Evolutionary conservation across 2,888 invertebrate species (phyloP).

Genomic region (Atrina japonica): DNA sequence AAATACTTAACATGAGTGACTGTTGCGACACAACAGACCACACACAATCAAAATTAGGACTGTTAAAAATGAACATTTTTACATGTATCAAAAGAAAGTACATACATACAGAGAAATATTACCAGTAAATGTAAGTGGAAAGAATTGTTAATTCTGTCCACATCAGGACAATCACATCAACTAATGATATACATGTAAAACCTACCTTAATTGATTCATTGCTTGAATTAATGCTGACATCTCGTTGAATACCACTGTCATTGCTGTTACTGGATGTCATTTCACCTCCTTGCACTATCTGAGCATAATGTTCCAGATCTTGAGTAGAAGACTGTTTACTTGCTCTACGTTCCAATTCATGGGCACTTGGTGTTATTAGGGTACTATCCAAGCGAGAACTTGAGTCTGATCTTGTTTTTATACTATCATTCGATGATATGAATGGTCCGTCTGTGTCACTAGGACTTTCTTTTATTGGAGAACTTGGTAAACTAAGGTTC

Average conservation of each 20-base stretch:
- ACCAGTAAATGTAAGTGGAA: too few relatives aligned
- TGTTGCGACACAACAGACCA: too few relatives aligned
- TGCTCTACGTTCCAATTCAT: slow-evolving; percentile 2
- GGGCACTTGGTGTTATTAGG: slow-evolving; percentile 12
- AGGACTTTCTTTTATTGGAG: slow-evolving; percentile 35
- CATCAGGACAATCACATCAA: too few relatives aligned
- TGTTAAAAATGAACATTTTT: too few relatives aligned
- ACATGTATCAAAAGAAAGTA: too few relatives aligned
- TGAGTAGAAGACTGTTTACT: slow-evolving; percentile 10
- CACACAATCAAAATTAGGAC: too few relatives aligned
- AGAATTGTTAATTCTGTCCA: too few relatives aligned
- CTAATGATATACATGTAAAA: too few relatives aligned
- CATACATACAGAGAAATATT: too few relatives aligned
- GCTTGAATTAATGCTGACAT: slow-evolving; percentile 69
- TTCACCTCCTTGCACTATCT: slow-evolving; percentile 51
- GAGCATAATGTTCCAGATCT: slow-evolving; percentile 25
- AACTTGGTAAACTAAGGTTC: slow-evolving; percentile 51
- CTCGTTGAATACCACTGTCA: slow-evolving; percentile 75
- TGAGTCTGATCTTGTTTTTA: not conserved
- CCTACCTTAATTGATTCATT: slow-evolving; percentile 71
- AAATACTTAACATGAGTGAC: too few relatives aligned
- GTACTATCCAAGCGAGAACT: slow-evolving; percentile 11
- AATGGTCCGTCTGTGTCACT: slow-evolving; percentile 28
- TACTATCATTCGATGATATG: too few relatives aligned
- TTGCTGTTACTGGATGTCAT: slow-evolving; percentile 74